phyloP scores from a whole-genome alignment of 1,140 invertebrate species.

The Zelostemma sp. region DNA sequence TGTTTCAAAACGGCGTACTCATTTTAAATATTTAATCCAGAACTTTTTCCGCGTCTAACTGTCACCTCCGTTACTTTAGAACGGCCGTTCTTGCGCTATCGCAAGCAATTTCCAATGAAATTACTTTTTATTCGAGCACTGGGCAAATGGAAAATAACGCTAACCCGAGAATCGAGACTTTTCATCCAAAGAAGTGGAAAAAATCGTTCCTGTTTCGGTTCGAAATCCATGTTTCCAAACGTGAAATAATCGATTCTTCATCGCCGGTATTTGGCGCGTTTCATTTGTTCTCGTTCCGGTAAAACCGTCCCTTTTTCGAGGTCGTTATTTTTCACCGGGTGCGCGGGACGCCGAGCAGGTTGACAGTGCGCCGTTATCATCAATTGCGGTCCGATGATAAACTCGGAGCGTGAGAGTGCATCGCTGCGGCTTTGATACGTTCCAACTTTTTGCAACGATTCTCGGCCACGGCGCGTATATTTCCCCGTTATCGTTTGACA shows the following conservation, averaged over 20 bases:
- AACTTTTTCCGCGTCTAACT: no score
- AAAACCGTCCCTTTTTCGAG: conserved; percentile 30
- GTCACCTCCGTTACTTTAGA: no score
- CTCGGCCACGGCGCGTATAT: conserved; percentile 9
- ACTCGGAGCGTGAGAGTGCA: conserved; percentile 1
- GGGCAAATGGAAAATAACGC: no score
- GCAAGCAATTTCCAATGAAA: background rate
- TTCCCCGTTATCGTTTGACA: conserved; percentile 31
- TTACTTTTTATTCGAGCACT: no score
- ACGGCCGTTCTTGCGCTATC: background rate
- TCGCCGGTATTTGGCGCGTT: background rate
- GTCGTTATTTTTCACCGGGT: conserved; percentile 32
- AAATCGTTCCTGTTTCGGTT: no score
- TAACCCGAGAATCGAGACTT: no score
- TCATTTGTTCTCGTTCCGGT: conserved; percentile 7
- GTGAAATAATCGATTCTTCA: background rate
- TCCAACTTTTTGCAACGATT: conserved; percentile 25
- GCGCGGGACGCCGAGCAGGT: background rate
- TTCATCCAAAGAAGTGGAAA: no score
- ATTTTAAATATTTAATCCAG: no score
- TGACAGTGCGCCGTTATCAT: conserved; percentile 33
- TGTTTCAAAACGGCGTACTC: no score
- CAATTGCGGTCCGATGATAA: conserved; percentile 40
- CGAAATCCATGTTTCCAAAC: no score
- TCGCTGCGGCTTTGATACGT: conserved; percentile 19